Evolutionary conservation across 2,113 vertebrate genomes (phyloP).

Genomic region (Ictalurus furcatus): DNA sequence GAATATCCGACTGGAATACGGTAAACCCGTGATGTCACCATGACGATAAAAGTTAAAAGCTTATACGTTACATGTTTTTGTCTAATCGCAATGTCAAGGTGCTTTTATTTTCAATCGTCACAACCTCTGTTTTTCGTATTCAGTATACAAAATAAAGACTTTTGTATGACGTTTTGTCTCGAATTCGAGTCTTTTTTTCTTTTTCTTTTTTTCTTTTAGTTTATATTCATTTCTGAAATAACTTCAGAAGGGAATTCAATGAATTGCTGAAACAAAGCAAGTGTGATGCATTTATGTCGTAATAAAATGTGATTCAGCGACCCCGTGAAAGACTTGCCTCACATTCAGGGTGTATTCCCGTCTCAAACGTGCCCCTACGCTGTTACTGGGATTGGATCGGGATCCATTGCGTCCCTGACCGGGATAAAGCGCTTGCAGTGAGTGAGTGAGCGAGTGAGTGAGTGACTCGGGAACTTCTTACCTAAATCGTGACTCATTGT

Average conservation of each 20-base stretch:
- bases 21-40: neutral
- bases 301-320: neutral
- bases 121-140: neutral
- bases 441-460: neutral
- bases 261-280: neutral
- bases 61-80: neutral
- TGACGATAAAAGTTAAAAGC: neutral
- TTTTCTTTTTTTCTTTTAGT: neutral
- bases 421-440: neutral
- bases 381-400: neutral
- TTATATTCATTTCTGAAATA: neutral
- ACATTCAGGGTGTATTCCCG: neutral
- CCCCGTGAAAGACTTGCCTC: neutral
- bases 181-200: neutral
- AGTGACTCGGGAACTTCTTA: neutral
- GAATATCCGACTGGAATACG: neutral
- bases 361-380: too few species aligned
- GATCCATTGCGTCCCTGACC: neutral
- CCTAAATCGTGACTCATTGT: neutral
- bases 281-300: neutral
- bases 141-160: neutral
- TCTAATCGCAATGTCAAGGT: neutral
- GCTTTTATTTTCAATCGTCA: neutral
- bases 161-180: neutral
- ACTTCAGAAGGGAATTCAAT: neutral